Conservation (phyloP, 2,888 invertebrate genomes). For the Phyllotreta cruciferae region DNA sequence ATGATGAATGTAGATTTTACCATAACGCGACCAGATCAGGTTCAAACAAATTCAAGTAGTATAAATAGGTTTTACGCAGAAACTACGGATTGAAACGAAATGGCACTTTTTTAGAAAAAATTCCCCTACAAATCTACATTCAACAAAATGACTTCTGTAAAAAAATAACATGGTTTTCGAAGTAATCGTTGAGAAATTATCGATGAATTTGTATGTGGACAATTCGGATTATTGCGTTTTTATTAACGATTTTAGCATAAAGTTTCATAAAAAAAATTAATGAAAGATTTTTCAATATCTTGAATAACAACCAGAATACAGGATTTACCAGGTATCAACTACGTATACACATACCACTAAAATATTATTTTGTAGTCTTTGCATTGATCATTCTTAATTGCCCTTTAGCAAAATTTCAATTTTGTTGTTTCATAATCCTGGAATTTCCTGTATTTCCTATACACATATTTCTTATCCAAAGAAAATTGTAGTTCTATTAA, state of each 20-base stretch:
- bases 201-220: not conserved
- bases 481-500: constrained; percentile 9
- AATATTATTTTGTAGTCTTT: too few species aligned
- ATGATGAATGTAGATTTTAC: constrained; percentile 26
- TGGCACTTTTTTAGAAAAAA: not conserved
- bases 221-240: too few species aligned
- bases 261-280: too few species aligned
- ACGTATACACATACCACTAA: too few species aligned
- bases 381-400: too few species aligned
- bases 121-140: constrained; percentile 18
- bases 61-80: too few species aligned
- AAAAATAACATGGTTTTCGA: constrained; percentile 22
- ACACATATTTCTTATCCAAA: constrained; percentile 30
- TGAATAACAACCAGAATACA: too few species aligned
- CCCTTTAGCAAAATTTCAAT: too few species aligned
- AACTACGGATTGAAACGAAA: constrained; percentile 6
- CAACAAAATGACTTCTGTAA: constrained; percentile 21
- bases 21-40: not conserved
- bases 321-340: too few species aligned
- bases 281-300: too few species aligned
- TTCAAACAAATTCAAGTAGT: too few species aligned
- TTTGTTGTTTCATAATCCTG: not conserved
- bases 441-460: not conserved
- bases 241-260: too few species aligned
- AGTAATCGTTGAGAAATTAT: constrained; percentile 18